A percentile compares a stretch with the other conserved stretches of the same genome.
These are phyloP conservation scores for Agrenia bidenticulata DNA, from an alignment of 2,888 invertebrate species.

Conservation along the genomic window DNA sequence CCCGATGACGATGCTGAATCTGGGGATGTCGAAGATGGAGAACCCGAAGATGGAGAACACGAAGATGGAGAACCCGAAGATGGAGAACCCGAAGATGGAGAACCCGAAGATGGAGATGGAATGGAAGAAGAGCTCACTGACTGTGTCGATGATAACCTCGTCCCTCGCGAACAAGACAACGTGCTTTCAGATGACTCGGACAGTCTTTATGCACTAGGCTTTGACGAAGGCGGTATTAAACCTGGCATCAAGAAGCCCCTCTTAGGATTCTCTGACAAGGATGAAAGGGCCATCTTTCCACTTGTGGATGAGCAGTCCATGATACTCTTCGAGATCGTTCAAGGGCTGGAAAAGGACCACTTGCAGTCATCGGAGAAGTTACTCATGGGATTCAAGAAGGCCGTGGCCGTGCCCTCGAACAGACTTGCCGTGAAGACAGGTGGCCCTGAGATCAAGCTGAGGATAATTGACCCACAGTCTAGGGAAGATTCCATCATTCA, in stretches of 20 bases:
- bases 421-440: background rate
- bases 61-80: too few species aligned
- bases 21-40: too few species aligned
- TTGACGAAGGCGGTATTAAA: slow-evolving; percentile 22
- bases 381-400: slow-evolving; percentile 15
- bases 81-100: too few species aligned
- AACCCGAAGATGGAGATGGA: slow-evolving; percentile 14
- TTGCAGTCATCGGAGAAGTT: slow-evolving; percentile 18
- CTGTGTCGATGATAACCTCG: too few species aligned
- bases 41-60: too few species aligned
- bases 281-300: slow-evolving; percentile 31
- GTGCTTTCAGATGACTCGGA: too few species aligned
- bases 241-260: slow-evolving; percentile 30
- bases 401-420: background rate
- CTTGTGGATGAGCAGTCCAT: slow-evolving; percentile 32
- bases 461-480: background rate
- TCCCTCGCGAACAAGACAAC: too few species aligned
- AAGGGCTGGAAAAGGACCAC: slow-evolving; percentile 15
- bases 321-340: slow-evolving; percentile 36
- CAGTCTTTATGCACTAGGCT: background rate
- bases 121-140: too few species aligned
- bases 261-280: slow-evolving; percentile 27
- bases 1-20: too few species aligned
- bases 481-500: background rate
- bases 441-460: background rate